Base-by-base conservation (phyloP, 2,113 vertebrate genomes). In the Pteronura brasiliensis region DNA sequence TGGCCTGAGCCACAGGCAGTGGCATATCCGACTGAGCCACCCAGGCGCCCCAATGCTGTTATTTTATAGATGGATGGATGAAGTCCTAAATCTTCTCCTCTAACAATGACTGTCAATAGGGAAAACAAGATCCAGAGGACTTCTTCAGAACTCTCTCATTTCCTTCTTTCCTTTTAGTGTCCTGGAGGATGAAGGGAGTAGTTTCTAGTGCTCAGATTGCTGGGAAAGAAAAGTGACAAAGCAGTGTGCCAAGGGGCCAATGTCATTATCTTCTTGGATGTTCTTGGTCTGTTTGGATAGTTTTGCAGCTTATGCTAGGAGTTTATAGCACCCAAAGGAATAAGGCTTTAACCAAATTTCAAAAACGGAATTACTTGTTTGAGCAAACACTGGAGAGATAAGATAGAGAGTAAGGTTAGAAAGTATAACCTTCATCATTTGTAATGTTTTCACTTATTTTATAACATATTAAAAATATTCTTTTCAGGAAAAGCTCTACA, bases 311-410 rank as follows among this genome's bases (percentile, higher is more conserved):
- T 85, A 77, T 20, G 31, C 11, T 31, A 81, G 34, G 29, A 87
- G 23, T 94, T 94, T 90, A 93, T 3, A 90, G 69, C 5, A 15
- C 72, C 42, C 72, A 27, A 65, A 63, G 84, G 59, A 84, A 49
- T 61, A 85, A 71, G 49, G 57, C 34, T 82, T 92, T 77, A 87
- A 93, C 18, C 85, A 71, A 39, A 85, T 13, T 88, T 80, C 31
- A 47, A 96, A 95, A 97, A 95, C 6, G 2, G 34, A 96, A 77
- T 85, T 55, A 61, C 77, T 57, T n/a, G 31, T 96, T 88, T 88
- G 90, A 95, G 88, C 49, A 52, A 74, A 96, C 6, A 81, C 3
- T 42, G 15, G 47, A 95, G 69, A 57, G 47, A 55, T 55, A 83
- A 63, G 67, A 59, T 1, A 65, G 63, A 88, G 12, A 69, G 6